phyloP scores from a whole-genome alignment of 2,113 vertebrate species.

The Tiliqua scincoides region DNA sequence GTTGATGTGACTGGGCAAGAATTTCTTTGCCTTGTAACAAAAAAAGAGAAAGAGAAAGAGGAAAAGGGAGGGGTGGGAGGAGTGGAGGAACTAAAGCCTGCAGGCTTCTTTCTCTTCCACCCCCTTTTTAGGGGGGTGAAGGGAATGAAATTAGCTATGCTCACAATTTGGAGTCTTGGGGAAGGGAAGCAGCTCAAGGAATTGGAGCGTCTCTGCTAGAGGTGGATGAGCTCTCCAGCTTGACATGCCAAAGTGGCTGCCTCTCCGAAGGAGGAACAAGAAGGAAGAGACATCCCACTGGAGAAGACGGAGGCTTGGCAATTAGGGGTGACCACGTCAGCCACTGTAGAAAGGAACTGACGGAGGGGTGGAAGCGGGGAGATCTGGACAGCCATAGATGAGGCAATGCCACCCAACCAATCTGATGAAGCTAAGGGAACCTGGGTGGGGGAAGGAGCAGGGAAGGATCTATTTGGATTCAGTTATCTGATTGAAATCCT shows the following conservation, averaged over 20 bases:
- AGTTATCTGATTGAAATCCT: neutral
- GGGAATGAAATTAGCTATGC: neutral
- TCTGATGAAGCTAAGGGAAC: neutral
- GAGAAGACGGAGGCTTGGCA: conserved; percentile 13
- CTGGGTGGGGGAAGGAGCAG: no score
- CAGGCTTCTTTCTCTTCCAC: neutral
- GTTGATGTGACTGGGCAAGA: neutral
- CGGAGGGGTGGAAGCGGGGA: neutral
- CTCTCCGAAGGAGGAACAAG: neutral
- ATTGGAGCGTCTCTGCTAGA: neutral
- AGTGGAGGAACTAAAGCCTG: neutral
- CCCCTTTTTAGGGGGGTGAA: neutral
- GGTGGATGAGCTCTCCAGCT: neutral
- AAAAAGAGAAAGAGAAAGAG: neutral
- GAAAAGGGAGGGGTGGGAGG: no score
- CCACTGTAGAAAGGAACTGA: neutral
- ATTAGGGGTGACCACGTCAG: neutral
- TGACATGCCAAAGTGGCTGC: neutral
- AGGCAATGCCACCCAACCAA: neutral
- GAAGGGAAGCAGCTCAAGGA: neutral
- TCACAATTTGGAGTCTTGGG: conserved; percentile 5
- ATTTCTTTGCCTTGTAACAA: neutral
- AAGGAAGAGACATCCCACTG: neutral
- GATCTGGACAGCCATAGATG: neutral
- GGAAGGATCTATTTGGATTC: neutral